A percentile compares a stretch with the other conserved stretches of the same genome.
These are phyloP conservation scores for Aix galericulata DNA, from an alignment of 2,113 vertebrate genomes.

Conservation along the genomic window DNA sequence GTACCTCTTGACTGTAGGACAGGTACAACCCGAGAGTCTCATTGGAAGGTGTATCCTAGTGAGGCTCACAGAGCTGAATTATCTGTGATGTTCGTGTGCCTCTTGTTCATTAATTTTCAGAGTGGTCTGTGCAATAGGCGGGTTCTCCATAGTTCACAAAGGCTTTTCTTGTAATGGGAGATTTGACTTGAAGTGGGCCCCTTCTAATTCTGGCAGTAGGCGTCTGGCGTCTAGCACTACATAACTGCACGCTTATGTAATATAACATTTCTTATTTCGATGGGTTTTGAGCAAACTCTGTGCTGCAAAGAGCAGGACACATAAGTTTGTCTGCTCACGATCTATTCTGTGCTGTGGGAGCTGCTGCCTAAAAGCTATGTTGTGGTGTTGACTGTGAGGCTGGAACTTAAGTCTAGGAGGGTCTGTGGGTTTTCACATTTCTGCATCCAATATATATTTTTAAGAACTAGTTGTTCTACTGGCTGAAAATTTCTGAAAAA, in stretches of 20 bases:
- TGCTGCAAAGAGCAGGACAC: background rate
- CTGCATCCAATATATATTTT: background rate
- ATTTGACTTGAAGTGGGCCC: slow-evolving; percentile 62
- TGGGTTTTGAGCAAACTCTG: slow-evolving; percentile 52
- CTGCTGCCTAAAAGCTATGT: background rate
- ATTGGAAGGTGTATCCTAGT: accelerated
- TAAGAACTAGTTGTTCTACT: background rate
- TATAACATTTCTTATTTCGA: slow-evolving; percentile 19
- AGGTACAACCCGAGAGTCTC: background rate
- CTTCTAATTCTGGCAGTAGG: slow-evolving; percentile 60
- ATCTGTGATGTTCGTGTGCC: background rate
- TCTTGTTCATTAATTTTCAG: background rate
- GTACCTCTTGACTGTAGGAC: background rate
- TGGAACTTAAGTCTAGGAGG: background rate
- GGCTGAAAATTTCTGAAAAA: background rate
- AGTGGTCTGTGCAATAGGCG: background rate
- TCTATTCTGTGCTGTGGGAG: background rate
- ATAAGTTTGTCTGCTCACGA: background rate
- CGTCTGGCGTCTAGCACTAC: slow-evolving; percentile 1
- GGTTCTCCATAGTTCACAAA: background rate
- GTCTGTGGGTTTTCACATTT: background rate
- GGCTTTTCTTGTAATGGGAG: slow-evolving; percentile 60
- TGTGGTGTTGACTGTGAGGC: background rate
- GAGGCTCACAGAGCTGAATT: background rate
- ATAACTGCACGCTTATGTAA: slow-evolving; percentile 61